Conservation (phyloP, 2,888 invertebrate genomes). For the Caenorhabditis wallacei region DNA sequence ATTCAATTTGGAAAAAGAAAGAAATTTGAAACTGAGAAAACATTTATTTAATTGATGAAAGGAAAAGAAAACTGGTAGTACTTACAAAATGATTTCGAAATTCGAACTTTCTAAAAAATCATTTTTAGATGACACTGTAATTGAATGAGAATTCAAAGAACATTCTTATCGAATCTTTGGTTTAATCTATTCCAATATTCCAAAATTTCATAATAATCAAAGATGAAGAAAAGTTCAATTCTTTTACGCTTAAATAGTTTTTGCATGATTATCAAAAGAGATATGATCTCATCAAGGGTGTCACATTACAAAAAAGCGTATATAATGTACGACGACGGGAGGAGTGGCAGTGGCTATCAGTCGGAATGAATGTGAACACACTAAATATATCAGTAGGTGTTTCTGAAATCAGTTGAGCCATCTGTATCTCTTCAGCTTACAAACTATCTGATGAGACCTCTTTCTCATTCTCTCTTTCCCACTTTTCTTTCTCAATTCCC, state of each 20-base stretch:
- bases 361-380: slow-evolving; percentile 51
- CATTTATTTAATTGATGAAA: too few species aligned
- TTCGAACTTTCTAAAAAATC: too few species aligned
- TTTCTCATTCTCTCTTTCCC: too few species aligned
- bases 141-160: too few species aligned
- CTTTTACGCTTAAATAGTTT: slow-evolving; percentile 18
- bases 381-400: slow-evolving; percentile 59
- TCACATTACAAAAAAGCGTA: slow-evolving; percentile 60
- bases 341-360: slow-evolving; percentile 46
- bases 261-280: slow-evolving; percentile 29
- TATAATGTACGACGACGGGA: slow-evolving; percentile 46
- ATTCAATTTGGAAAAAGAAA: neutral
- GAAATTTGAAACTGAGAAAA: too few species aligned
- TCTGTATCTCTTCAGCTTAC: slow-evolving; percentile 27
- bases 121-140: too few species aligned
- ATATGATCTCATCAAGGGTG: slow-evolving; percentile 37
- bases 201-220: too few species aligned
- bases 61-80: neutral
- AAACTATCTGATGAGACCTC: slow-evolving; percentile 14
- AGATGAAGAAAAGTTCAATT: neutral
- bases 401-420: slow-evolving; percentile 56
- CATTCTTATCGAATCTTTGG: too few species aligned
- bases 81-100: too few species aligned
- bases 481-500: slow-evolving; percentile 21
- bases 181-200: too few species aligned